Evolutionary conservation across 2,888 invertebrate species (phyloP), one percentile per base, ranked within the genome.

Genomic region (Sisyra terminalis): DNA sequence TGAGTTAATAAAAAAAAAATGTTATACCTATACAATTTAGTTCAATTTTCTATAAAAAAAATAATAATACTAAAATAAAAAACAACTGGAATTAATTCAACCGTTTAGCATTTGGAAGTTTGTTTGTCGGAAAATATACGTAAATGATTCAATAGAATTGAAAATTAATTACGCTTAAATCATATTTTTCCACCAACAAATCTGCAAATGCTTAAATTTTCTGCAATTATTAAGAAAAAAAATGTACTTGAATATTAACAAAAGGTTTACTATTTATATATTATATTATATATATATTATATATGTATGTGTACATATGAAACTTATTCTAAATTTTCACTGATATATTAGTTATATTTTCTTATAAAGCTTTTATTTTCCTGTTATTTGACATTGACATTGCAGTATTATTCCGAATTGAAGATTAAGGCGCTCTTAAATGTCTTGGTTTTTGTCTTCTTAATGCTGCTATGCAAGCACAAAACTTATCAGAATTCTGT

Each of bases 401-500:
- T 13, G 14, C 16, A 35, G 14, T n/a, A 15, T 14, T 34, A 14
- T n/a, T 34, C 6, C 8, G 14, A 32, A 32, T 32, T 29, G 30
- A 32, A 13, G 8, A 32, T 32, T 9, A 13, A 13, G 32, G 8
- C 8, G 14, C 3, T 32, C 7, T 29, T 32, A 6, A 13, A 32
- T n/a, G 14, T 32, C 16, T 17, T 37, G 17, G 16, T 16, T n/a
- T n/a, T 37, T 10, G 18, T 17, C 10, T n/a, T 24, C n/a, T 37
- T 37, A 37, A 15, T 37, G 10, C 18, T 37, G 11, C 37, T 16
- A n/a, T 37, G 16, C 17, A 11, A 18, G 16, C 6, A 37, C 14
- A 11, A 37, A 18, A 37, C 37, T 37, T 37, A 37, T 37, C 37
- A 37, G 17, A 37, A 37, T 37, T 37, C 37, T 37, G 37, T 37